Evolutionary conservation across 2,113 vertebrate genomes (phyloP).

Genomic region (Ceratotherium simum): DNA sequence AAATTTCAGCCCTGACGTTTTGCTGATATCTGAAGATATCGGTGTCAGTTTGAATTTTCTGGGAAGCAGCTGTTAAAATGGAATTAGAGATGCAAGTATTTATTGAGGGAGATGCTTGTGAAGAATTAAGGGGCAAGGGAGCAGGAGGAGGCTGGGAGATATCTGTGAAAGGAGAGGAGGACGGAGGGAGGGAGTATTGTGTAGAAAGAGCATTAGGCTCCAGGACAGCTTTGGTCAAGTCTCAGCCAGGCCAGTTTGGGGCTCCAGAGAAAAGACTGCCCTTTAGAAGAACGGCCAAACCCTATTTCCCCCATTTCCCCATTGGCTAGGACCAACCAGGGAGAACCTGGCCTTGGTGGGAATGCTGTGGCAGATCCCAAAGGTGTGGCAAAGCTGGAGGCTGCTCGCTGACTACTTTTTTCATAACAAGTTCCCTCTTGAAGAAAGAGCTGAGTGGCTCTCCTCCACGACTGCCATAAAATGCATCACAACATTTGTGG

Average conservation of each 20-base stretch:
- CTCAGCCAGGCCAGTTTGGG: not conserved
- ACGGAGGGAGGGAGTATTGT: not conserved
- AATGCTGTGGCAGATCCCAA: not conserved
- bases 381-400: not conserved
- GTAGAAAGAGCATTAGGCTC: not conserved
- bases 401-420: not conserved
- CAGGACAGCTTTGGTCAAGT: not conserved
- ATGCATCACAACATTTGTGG: not conserved
- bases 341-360: not conserved
- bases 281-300: not conserved
- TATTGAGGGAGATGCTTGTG: not conserved
- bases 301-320: not conserved
- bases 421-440: not conserved
- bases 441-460: not conserved
- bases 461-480: not conserved
- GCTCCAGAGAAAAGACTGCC: not conserved
- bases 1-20: slow-evolving; percentile 18
- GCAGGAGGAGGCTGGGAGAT: not conserved
- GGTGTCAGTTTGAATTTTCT: not conserved
- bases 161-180: not conserved
- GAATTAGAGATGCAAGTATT: not conserved
- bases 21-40: not conserved
- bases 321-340: not conserved
- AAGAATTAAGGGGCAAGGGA: not conserved
- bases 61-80: not conserved